Conservation (phyloP, 2,888 invertebrate species). For the Plemyria rubiginata region DNA sequence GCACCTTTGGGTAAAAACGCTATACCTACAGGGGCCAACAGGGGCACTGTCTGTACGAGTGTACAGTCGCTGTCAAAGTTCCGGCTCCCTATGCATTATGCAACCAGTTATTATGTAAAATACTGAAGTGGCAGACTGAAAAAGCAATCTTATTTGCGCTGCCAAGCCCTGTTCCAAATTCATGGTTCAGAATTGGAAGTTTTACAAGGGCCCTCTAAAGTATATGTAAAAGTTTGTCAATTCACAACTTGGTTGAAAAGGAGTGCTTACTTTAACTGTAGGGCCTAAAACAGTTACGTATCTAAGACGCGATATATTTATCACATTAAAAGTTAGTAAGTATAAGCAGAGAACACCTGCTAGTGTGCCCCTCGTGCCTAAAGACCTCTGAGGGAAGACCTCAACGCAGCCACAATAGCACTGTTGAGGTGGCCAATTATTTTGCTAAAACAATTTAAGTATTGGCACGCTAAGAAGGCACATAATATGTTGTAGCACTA, state of each 20-base stretch:
- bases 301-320: too few relatives aligned
- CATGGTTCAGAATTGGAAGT: constrained; percentile 19
- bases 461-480: too few relatives aligned
- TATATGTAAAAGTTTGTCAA: constrained; percentile 12
- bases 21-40: too few relatives aligned
- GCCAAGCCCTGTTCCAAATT: constrained; percentile 15
- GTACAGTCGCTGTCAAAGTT: constrained; percentile 8
- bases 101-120: constrained; percentile 68
- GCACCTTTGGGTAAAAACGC: too few relatives aligned
- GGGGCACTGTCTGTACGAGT: background rate
- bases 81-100: constrained; percentile 58
- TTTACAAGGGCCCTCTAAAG: constrained; percentile 14
- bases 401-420: too few relatives aligned
- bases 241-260: constrained; percentile 4
- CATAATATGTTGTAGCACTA: too few relatives aligned
- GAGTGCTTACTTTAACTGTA: constrained; percentile 4
- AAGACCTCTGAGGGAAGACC: too few relatives aligned
- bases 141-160: constrained; percentile 50
- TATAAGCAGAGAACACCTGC: too few relatives aligned
- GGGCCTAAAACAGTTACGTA: background rate
- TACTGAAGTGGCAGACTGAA: constrained; percentile 49
- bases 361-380: too few relatives aligned
- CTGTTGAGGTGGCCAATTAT: too few relatives aligned
- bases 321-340: too few relatives aligned
- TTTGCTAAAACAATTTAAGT: too few relatives aligned